Evolutionary conservation across 2,113 vertebrate genomes (phyloP).

Genomic region (Caretta caretta): DNA sequence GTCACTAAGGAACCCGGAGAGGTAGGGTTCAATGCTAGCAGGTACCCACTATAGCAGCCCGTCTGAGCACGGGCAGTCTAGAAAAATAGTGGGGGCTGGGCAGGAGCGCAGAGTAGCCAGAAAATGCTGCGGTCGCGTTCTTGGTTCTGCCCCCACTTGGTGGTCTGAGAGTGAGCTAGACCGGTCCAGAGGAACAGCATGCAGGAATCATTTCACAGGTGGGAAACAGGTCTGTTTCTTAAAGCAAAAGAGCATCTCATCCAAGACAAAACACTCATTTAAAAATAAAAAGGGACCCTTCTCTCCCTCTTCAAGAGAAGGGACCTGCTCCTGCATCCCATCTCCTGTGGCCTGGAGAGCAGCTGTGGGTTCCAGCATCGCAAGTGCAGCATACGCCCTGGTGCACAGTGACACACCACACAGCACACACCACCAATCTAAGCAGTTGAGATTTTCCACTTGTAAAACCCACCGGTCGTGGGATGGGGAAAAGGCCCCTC

Average conservation of each 20-base stretch:
- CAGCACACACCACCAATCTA: background rate
- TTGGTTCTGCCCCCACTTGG: background rate
- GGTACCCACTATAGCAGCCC: background rate
- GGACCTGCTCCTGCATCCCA: background rate
- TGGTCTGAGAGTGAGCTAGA: rapidly evolving
- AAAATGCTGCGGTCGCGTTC: background rate
- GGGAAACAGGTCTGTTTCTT: background rate
- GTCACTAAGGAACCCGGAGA: background rate
- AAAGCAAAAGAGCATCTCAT: background rate
- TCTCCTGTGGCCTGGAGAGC: rapidly evolving
- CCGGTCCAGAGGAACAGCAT: background rate
- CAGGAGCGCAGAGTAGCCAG: background rate
- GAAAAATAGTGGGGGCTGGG: background rate
- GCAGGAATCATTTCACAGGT: rapidly evolving
- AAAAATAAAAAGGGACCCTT: background rate
- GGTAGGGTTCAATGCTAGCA: background rate
- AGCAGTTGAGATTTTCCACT: background rate
- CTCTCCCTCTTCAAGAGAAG: background rate
- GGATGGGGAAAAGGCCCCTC: background rate
- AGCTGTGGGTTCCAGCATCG: background rate
- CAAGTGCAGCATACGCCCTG: background rate
- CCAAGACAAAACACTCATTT: background rate
- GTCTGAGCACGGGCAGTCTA: background rate
- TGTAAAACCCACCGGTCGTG: background rate
- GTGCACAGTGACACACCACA: background rate